Conservation (phyloP, 2,113 vertebrate genomes). For the Lipophrys pholis region DNA sequence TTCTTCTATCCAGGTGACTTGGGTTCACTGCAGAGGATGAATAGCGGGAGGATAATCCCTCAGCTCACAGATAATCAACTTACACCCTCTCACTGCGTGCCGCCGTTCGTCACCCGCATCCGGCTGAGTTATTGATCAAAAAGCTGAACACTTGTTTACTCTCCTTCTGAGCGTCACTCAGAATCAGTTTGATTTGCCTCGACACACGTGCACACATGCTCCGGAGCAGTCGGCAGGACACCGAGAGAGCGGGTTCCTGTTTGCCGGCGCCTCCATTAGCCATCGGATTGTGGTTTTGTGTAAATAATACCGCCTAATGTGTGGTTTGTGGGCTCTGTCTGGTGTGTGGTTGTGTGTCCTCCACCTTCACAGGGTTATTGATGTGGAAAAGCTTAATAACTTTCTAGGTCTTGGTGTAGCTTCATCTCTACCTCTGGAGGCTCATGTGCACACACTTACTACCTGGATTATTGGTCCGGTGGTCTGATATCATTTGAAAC, state of each 20-base stretch:
- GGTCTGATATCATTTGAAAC: too few relatives aligned
- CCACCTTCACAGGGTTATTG: neutral
- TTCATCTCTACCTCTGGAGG: too few relatives aligned
- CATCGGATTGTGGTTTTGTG: conserved; percentile 34
- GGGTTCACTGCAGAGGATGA: conserved; percentile 36
- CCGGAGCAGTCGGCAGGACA: conserved; percentile 14
- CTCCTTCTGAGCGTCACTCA: conserved; percentile 30
- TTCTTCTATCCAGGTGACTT: conserved; percentile 41
- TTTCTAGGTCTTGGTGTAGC: too few relatives aligned
- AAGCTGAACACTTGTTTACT: conserved; percentile 53
- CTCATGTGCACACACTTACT: too few relatives aligned
- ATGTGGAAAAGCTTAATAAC: too few relatives aligned
- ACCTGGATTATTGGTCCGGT: too few relatives aligned
- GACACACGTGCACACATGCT: neutral
- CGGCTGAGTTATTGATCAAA: conserved; percentile 60
- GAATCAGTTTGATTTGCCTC: conserved; percentile 27
- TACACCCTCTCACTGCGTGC: conserved; percentile 47
- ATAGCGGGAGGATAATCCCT: conserved; percentile 49
- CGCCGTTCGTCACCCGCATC: conserved; percentile 28
- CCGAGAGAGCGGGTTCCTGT: conserved; percentile 19
- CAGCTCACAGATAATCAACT: conserved; percentile 66
- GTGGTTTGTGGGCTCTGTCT: conserved; percentile 34
- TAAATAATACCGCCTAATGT: conserved; percentile 31
- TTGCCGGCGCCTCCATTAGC: conserved; percentile 26
- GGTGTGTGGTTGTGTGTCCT: neutral